Evolutionary conservation across 2,888 invertebrate species (phyloP).

Genomic region (Xestia xanthographa): DNA sequence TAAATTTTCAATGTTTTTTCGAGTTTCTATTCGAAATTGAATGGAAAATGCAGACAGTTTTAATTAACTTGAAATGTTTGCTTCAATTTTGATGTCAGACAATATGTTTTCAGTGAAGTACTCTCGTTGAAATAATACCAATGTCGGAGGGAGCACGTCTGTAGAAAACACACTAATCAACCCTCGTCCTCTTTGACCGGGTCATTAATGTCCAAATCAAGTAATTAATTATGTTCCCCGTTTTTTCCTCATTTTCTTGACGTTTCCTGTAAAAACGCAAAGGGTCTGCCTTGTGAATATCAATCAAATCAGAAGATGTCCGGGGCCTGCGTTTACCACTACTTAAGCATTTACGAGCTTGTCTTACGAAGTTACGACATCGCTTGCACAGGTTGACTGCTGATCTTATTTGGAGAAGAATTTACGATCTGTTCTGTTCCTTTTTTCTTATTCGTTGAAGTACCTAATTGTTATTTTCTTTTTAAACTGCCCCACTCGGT

Average conservation of each 20-base stretch:
- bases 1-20: slow-evolving; percentile 22
- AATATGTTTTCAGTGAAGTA: slow-evolving; percentile 6
- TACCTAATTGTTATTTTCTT: slow-evolving; percentile 72
- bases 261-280: slow-evolving; percentile 85
- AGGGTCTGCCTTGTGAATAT: slow-evolving; percentile 82
- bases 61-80: slow-evolving; percentile 31
- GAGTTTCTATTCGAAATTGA: slow-evolving; percentile 11
- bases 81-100: slow-evolving; percentile 11
- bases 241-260: slow-evolving; percentile 87
- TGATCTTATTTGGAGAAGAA: slow-evolving; percentile 76
- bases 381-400: slow-evolving; percentile 77
- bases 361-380: slow-evolving; percentile 82
- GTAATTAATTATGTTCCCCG: slow-evolving; percentile 88
- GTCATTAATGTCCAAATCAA: slow-evolving; percentile 90
- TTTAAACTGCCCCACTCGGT: slow-evolving; percentile 48
- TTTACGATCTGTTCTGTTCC: slow-evolving; percentile 68
- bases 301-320: slow-evolving; percentile 88
- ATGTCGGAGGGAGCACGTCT: slow-evolving; percentile 75
- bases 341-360: slow-evolving; percentile 86
- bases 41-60: slow-evolving; percentile 15
- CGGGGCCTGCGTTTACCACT: slow-evolving; percentile 80
- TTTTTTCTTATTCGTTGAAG: slow-evolving; percentile 74
- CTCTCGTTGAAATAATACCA: slow-evolving; percentile 64
- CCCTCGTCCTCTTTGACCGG: slow-evolving; percentile 85
- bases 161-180: slow-evolving; percentile 85